Evolutionary conservation across 2,113 vertebrate genomes (phyloP).

Genomic region (Epinephelus moara): DNA sequence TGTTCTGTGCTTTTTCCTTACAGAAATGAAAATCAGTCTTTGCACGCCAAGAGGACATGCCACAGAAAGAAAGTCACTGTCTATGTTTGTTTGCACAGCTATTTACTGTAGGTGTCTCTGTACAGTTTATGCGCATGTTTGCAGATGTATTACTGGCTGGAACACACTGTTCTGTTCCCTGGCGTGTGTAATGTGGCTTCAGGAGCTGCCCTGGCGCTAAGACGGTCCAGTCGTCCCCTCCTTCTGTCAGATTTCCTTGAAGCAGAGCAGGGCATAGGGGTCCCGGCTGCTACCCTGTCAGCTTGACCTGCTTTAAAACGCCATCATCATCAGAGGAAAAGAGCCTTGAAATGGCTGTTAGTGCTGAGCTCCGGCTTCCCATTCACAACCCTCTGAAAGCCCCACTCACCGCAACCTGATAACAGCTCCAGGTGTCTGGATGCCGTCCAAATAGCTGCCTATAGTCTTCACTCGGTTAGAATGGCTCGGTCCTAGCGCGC

Average conservation of each 20-base stretch:
- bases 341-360: conserved; percentile 70
- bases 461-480: conserved; percentile 60
- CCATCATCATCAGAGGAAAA: conserved; percentile 67
- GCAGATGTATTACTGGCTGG: conserved; percentile 28
- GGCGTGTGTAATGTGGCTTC: conserved; percentile 40
- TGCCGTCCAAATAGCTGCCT: conserved; percentile 66
- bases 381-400: conserved; percentile 71
- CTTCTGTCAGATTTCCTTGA: conserved; percentile 50
- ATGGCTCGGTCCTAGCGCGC: conserved; percentile 27
- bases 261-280: conserved; percentile 28
- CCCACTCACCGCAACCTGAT: conserved; percentile 68
- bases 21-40: not conserved
- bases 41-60: not conserved
- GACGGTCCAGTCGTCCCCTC: conserved; percentile 33
- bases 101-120: conserved; percentile 9
- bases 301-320: conserved; percentile 75
- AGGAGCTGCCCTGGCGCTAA: conserved; percentile 22
- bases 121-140: conserved; percentile 24
- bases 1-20: not conserved
- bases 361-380: conserved; percentile 74
- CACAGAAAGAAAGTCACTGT: not conserved
- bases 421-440: conserved; percentile 74
- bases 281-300: conserved; percentile 64
- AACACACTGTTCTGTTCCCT: conserved; percentile 31
- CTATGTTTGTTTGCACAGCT: conserved; percentile 12